These are phyloP conservation scores for Desmophyllum pertusum DNA, from an alignment of 92 coral and sea anemone genomes.

Conservation along the genomic window DNA sequence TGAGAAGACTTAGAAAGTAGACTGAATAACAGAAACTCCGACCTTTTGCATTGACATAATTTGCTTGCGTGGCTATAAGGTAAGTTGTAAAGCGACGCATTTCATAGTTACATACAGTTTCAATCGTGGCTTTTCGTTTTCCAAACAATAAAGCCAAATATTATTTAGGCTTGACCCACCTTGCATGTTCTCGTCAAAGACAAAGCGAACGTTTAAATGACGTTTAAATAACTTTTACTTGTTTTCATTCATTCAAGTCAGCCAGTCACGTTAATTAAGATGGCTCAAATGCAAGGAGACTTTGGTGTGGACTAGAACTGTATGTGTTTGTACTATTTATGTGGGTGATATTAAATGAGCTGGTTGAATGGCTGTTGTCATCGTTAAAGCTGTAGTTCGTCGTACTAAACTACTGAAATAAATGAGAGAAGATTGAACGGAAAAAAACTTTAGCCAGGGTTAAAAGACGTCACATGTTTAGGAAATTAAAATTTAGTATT, in stretches of 20 bases:
- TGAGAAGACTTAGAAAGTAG: background rate
- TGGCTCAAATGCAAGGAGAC: background rate
- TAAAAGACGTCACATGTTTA: background rate
- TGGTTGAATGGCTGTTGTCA: background rate
- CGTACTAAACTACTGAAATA: too few species aligned
- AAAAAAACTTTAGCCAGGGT: background rate
- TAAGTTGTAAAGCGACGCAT: background rate
- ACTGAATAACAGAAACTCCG: background rate
- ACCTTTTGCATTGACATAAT: too few species aligned
- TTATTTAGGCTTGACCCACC: background rate
- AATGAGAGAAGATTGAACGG: background rate
- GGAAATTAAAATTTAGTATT: too few species aligned
- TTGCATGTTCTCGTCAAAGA: background rate
- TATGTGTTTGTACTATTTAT: too few species aligned
- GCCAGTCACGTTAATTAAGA: background rate
- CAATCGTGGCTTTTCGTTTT: background rate
- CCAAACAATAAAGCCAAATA: background rate
- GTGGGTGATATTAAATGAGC: background rate
- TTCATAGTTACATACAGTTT: background rate
- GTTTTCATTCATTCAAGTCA: background rate
- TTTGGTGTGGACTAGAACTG: background rate
- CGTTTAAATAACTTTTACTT: background rate
- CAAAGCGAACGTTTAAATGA: background rate
- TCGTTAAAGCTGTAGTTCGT: background rate
- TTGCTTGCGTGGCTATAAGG: background rate